phyloP scores from a whole-genome alignment of 2,113 vertebrate genomes.

The Apistogramma diplotaenia region DNA sequence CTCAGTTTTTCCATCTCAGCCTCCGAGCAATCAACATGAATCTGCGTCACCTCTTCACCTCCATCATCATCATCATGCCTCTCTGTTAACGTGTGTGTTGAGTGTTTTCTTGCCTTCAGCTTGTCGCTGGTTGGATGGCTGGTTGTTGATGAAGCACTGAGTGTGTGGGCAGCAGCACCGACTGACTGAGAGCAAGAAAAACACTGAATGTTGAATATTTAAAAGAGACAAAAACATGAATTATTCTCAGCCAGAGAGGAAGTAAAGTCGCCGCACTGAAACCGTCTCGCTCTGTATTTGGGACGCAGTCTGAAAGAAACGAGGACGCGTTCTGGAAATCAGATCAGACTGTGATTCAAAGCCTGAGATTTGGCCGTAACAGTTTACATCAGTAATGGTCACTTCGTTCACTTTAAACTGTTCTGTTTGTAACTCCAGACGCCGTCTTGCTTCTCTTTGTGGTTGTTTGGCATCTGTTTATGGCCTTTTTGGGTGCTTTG shows the following conservation, averaged over 20 bases:
- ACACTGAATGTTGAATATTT: not conserved
- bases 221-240: constrained; percentile 3
- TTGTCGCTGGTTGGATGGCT: not conserved
- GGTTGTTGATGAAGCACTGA: not conserved
- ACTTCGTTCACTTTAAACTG: not conserved
- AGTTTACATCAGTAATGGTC: not conserved
- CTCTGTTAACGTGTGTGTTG: not conserved
- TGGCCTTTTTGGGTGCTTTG: accelerated
- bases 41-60: constrained; percentile 47
- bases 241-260: not conserved
- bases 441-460: not conserved
- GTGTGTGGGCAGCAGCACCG: constrained; percentile 39
- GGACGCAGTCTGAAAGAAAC: not conserved
- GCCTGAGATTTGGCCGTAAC: not conserved
- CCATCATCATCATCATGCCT: not conserved
- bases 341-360: not conserved
- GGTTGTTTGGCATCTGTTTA: not conserved
- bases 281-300: not conserved
- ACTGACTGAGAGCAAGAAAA: constrained; percentile 10
- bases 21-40: constrained; percentile 26
- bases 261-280: not conserved
- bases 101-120: not conserved
- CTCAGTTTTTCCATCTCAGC: constrained; percentile 21
- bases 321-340: not conserved
- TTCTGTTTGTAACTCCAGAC: not conserved